Conservation (phyloP, 2,113 vertebrate genomes). For the Puffinus mauretanicus region DNA sequence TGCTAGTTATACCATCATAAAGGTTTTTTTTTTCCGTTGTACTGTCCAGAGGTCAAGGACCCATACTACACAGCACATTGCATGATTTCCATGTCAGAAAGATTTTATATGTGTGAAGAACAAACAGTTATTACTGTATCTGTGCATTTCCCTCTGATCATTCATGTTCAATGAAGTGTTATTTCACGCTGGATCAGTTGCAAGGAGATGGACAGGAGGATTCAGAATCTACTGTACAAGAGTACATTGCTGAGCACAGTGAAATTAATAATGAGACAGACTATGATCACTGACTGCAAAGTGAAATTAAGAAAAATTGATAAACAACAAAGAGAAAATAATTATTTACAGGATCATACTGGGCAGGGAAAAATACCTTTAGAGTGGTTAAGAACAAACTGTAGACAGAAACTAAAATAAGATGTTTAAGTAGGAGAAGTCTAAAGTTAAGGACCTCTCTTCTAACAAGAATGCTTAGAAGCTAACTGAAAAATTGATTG, state of each 20-base stretch:
- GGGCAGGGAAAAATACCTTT: background rate
- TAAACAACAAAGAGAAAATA: background rate
- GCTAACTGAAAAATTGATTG: background rate
- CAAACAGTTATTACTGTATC: background rate
- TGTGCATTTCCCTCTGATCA: background rate
- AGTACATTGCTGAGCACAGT: background rate
- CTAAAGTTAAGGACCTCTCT: background rate
- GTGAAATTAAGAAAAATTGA: background rate
- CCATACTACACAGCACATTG: background rate
- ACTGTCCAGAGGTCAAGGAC: background rate
- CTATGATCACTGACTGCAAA: background rate
- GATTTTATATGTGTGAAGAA: background rate
- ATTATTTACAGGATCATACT: background rate
- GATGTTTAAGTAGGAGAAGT: background rate
- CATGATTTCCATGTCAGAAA: background rate
- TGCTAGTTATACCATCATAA: background rate
- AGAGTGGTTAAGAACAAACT: background rate
- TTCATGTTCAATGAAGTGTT: background rate
- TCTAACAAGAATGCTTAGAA: background rate
- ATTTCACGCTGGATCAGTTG: background rate
- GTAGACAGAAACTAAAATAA: background rate
- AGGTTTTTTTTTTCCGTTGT: fast-evolving
- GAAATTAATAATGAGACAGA: background rate
- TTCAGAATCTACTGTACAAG: background rate
- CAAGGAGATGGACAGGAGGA: background rate